Evolutionary conservation across 2,888 invertebrate genomes (phyloP), one percentile per base, ranked within the genome.

Genomic region (Agrotis segetum): DNA sequence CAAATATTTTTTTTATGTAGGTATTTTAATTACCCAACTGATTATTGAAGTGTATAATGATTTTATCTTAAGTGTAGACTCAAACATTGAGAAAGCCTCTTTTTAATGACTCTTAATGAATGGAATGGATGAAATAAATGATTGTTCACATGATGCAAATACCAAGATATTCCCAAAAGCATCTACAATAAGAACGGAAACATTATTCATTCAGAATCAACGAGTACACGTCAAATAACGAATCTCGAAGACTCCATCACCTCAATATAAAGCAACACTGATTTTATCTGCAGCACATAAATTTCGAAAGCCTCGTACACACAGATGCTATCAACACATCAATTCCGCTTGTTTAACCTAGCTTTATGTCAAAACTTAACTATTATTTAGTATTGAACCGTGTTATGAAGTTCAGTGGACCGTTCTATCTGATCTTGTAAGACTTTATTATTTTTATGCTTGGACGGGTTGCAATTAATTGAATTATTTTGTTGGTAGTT

Each of bases 321-420:
- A 71, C 71, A 71, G 85, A 85, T 85, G 61, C 63, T 85, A 86
- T 83, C 84, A 82, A 75, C 80, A 77, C 74, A 77, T 82, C 76
- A 80, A 83, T 85, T 85, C 85, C 83, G 78, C 85, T 84, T 84
- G 81, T 77, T 79, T 70, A 79, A 71, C 74, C 59, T 70, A 74
- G 66, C 71, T 71, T 78, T 76, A 76, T 84, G 87, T 87, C 87
- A 86, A 86, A 87, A 87, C 87, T 78, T 67, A 71, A 81, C 71
- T 77, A 77, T 78, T 82, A 76, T 77, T 59, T 63, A 71, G 63
- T 77, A 77, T 74, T 77, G 76, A 74, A 77, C 71, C 73, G 61
- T 77, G 70, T 34, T 44, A 53, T 62, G 55, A 59, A 34, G 74
- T 73, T 73, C 86, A 75, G 58, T 71, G 73, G 61, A 66, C 79